phyloP scores from a whole-genome alignment of 2,888 invertebrate genomes.

The Lycocerus yunnanus region DNA sequence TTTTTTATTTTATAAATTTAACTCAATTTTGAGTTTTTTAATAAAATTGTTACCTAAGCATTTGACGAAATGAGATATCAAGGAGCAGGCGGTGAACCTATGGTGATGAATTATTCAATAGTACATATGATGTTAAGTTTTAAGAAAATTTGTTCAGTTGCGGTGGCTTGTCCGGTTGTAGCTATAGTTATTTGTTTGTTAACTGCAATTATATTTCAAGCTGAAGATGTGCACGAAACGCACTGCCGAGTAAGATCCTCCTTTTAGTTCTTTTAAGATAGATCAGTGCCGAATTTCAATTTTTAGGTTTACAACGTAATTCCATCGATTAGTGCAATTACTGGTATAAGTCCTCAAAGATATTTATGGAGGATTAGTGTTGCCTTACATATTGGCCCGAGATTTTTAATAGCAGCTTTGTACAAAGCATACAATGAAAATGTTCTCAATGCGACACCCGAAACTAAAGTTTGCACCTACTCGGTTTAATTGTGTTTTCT shows the following conservation, averaged over 20 bases:
- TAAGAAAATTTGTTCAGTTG: conserved; percentile 79
- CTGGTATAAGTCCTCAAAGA: conserved; percentile 89
- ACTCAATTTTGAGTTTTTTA: not conserved
- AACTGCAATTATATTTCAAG: conserved; percentile 88
- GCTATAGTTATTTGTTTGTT: conserved; percentile 86
- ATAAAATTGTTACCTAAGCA: not conserved
- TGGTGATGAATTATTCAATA: conserved; percentile 49
- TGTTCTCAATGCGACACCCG: conserved; percentile 64
- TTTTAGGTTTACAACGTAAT: conserved; percentile 89
- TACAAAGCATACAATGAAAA: conserved; percentile 82
- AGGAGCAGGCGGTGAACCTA: conserved; percentile 14
- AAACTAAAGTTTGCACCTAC: conserved; percentile 55
- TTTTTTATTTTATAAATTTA: not conserved
- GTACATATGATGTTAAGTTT: conserved; percentile 76
- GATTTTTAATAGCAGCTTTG: conserved; percentile 85
- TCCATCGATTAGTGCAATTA: conserved; percentile 94
- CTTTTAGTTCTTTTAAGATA: not conserved
- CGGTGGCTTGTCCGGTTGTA: conserved; percentile 83
- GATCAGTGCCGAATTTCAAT: not conserved
- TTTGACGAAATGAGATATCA: conserved; percentile 8
- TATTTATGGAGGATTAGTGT: conserved; percentile 93
- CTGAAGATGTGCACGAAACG: conserved; percentile 93
- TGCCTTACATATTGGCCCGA: conserved; percentile 89
- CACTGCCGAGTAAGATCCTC: conserved; percentile 83
- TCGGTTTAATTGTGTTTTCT: not conserved